phyloP scores from a whole-genome alignment of 2,888 invertebrate genomes.

The Flabesymbios commensalis region DNA sequence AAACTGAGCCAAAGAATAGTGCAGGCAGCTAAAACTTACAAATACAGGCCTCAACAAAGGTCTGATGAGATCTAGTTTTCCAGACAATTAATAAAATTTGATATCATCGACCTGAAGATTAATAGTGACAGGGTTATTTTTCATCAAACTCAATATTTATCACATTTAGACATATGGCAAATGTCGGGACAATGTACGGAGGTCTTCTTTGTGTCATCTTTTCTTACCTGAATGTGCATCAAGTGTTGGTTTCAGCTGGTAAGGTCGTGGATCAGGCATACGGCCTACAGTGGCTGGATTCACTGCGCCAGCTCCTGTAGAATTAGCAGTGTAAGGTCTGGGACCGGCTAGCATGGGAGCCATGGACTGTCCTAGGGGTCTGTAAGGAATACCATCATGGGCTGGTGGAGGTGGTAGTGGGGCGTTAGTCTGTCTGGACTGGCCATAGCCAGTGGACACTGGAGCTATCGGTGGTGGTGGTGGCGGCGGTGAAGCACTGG shows the following conservation, averaged over 20 bases:
- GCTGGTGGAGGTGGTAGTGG: background rate
- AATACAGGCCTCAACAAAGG: too few relatives aligned
- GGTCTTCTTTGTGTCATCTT: background rate
- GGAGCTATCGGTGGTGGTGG: background rate
- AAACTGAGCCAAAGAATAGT: too few relatives aligned
- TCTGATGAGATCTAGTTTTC: too few relatives aligned
- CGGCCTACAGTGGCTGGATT: background rate
- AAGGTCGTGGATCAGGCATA: conserved; percentile 3
- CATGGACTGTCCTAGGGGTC: background rate
- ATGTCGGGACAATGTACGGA: too few relatives aligned
- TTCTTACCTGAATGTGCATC: background rate
- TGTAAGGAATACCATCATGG: background rate
- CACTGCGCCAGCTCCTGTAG: background rate
- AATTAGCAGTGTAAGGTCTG: background rate
- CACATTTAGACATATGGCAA: too few relatives aligned
- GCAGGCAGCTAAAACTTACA: too few relatives aligned
- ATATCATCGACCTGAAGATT: too few relatives aligned
- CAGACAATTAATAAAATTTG: too few relatives aligned
- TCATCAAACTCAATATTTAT: too few relatives aligned
- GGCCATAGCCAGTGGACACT: background rate
- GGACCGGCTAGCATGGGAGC: background rate
- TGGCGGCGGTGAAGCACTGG: background rate
- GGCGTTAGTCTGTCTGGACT: background rate
- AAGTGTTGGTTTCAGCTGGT: conserved; percentile 19
- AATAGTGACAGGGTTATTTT: too few relatives aligned